Percentiles rank a stretch among this genome's conserved stretches.
Evolutionary conservation across 2,113 vertebrate genomes (phyloP).

Genomic region (Ariopsis seemanni): DNA sequence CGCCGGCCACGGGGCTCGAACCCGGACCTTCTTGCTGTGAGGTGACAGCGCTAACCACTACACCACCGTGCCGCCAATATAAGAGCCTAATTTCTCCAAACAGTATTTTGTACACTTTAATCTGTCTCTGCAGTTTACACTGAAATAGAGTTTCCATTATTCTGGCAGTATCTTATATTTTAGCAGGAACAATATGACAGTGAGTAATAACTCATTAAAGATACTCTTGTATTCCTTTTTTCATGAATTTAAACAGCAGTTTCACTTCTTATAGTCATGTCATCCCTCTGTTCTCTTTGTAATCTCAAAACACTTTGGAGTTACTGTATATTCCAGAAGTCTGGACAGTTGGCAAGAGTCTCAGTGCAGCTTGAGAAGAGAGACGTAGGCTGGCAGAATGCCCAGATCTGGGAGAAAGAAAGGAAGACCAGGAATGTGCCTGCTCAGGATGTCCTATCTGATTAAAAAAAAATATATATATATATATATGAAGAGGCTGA

Average conservation of each 20-base stretch:
- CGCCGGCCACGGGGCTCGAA: no score
- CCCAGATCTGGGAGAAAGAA: slow-evolving; percentile 12
- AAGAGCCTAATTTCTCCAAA: not conserved
- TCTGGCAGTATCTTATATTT: not conserved
- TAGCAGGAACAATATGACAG: not conserved
- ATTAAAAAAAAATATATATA: not conserved
- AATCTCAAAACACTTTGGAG: slow-evolving; percentile 24
- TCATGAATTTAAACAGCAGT: slow-evolving; percentile 1
- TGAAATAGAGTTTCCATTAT: no score
- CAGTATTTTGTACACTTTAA: not conserved
- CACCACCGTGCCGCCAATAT: no score
- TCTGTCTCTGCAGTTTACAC: no score
- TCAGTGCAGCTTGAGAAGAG: not conserved
- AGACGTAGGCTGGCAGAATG: not conserved
- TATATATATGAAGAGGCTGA: slow-evolving; percentile 6
- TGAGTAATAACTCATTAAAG: not conserved
- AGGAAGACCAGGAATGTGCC: slow-evolving; percentile 60
- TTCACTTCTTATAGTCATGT: not conserved
- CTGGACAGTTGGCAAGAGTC: slow-evolving; percentile 20
- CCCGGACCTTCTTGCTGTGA: no score
- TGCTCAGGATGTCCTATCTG: slow-evolving; percentile 67
- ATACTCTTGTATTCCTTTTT: not conserved
- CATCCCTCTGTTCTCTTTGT: slow-evolving; percentile 6
- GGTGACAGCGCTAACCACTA: no score
- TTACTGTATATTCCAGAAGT: not conserved